Evolutionary conservation across 2,888 invertebrate genomes (phyloP).

Genomic region (Prosapia bicincta): DNA sequence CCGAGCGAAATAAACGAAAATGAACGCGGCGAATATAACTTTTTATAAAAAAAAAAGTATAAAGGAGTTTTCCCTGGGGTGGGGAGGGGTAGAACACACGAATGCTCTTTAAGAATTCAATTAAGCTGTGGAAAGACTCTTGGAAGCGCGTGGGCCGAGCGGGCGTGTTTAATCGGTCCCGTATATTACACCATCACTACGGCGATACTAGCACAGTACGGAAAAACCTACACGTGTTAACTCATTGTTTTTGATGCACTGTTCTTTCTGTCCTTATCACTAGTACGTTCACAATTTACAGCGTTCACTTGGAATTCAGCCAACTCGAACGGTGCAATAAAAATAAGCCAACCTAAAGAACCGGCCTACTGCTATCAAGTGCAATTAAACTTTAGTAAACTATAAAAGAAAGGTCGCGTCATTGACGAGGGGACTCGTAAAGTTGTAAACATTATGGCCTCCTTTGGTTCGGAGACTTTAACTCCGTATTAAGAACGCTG

Average conservation of each 20-base stretch:
- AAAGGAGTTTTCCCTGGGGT: conserved; percentile 15
- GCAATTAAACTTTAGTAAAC: neutral
- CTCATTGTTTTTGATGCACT: neutral
- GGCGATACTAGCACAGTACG: neutral
- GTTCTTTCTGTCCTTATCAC: too few relatives aligned
- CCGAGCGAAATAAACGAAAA: conserved; percentile 19
- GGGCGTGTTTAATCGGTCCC: conserved; percentile 8
- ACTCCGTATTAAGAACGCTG: neutral
- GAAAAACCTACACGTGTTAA: neutral
- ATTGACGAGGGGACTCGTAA: neutral
- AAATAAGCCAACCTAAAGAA: neutral
- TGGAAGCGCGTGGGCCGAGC: neutral
- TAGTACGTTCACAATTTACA: neutral
- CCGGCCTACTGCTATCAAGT: neutral
- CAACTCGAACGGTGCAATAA: neutral
- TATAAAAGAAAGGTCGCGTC: neutral
- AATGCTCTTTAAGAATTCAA: conserved; percentile 25
- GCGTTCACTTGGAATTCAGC: neutral
- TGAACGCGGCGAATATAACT: conserved; percentile 30
- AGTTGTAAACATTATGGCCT: neutral
- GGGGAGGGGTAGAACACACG: conserved; percentile 18
- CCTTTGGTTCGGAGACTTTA: neutral
- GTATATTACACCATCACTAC: neutral
- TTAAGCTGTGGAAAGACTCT: conserved; percentile 18
- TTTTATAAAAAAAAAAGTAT: conserved; percentile 30